Conservation (phyloP, 2,113 vertebrate genomes). For the Mellivora capensis region DNA sequence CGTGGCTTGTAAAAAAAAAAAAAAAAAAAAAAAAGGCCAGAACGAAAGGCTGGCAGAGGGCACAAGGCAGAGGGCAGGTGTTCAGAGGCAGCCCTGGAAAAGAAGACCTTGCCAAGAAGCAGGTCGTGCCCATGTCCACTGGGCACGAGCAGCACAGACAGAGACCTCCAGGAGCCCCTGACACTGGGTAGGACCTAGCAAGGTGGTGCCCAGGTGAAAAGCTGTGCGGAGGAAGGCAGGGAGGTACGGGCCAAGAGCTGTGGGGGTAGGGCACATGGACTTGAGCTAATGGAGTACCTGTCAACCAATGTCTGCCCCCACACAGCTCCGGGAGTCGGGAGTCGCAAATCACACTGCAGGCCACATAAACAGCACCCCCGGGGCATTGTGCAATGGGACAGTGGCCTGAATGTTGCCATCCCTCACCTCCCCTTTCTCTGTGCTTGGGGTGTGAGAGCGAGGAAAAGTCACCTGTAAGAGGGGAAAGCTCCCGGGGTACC, state of each 20-base stretch:
- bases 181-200: neutral
- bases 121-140: neutral
- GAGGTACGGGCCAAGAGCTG: neutral
- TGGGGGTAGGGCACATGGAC: fast-evolving
- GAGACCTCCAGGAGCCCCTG: neutral
- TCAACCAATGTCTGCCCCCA: neutral
- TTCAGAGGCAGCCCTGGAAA: neutral
- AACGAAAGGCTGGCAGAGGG: fast-evolving
- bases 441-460: fast-evolving
- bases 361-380: neutral
- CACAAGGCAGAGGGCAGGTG: neutral
- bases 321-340: neutral
- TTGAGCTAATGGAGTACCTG: fast-evolving
- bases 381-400: fast-evolving
- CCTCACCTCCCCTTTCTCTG: neutral
- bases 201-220: neutral
- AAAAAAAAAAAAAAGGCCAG: neutral
- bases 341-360: fast-evolving
- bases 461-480: neutral
- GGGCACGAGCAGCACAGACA: neutral
- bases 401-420: neutral
- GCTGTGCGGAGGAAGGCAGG: neutral
- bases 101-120: neutral
- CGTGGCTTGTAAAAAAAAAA: neutral
- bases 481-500: neutral